These are phyloP conservation scores for Tetramorium alpestre DNA, from an alignment of 1,140 invertebrate genomes.

Conservation along the genomic window DNA sequence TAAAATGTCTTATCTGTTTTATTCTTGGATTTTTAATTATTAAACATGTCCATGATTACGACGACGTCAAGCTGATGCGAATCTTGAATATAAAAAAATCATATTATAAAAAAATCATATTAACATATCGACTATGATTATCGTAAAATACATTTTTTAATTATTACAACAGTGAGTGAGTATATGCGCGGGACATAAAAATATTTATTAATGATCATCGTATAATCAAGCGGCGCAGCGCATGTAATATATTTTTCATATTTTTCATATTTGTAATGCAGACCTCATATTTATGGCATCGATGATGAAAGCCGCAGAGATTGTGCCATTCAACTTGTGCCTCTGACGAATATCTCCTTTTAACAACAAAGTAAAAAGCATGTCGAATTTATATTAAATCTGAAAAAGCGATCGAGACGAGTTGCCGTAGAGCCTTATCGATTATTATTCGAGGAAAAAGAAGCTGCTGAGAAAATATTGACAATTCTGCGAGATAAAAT, in stretches of 20 bases:
- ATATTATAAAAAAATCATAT: background rate
- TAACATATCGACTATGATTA: background rate
- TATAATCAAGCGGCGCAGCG: background rate
- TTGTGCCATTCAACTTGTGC: background rate
- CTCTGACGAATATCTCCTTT: background rate
- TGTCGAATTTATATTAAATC: background rate
- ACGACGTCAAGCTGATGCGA: background rate
- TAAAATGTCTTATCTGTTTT: background rate
- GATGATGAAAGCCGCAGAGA: background rate
- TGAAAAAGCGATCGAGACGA: background rate
- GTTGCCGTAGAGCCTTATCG: background rate
- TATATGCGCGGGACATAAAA: background rate
- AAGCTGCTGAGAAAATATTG: conserved; percentile 7
- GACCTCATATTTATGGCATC: background rate
- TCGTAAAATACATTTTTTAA: background rate
- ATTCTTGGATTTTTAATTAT: background rate
- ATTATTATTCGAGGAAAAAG: conserved; percentile 35
- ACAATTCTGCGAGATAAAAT: conserved; percentile 30
- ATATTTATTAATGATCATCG: background rate
- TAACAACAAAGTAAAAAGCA: background rate
- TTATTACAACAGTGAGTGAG: background rate
- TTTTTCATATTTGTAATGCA: background rate
- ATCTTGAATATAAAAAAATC: background rate
- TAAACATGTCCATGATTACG: background rate
- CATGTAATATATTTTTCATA: background rate